phyloP scores from a whole-genome alignment of 2,797 vertebrate genomes.

The Lacerta agilis region DNA sequence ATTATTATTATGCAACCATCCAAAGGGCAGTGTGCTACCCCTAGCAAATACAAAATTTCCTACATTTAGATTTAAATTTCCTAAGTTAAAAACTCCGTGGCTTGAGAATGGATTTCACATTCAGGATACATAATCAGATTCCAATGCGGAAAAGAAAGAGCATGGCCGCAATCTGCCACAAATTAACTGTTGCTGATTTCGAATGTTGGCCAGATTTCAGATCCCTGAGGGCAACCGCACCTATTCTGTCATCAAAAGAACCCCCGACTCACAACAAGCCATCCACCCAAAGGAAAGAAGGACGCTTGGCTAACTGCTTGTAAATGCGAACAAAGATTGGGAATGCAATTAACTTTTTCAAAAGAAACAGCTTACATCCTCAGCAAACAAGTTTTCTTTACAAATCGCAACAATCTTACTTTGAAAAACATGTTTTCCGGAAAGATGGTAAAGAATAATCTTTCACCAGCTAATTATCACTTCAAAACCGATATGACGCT shows the following conservation, averaged over 20 bases:
- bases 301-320: neutral
- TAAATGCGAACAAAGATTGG: neutral
- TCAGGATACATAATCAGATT: neutral
- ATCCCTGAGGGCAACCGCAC: neutral
- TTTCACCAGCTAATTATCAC: conserved; percentile 36
- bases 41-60: neutral
- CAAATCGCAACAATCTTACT: neutral
- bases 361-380: conserved; percentile 47
- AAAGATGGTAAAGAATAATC: conserved; percentile 40
- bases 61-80: neutral
- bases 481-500: neutral
- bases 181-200: neutral
- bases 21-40: neutral
- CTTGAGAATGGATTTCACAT: neutral
- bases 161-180: neutral
- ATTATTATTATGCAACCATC: too few species aligned
- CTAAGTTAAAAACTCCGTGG: neutral
- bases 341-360: neutral
- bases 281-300: neutral
- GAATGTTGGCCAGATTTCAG: neutral
- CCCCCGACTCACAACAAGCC: neutral
- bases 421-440: conserved; percentile 36
- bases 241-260: neutral
- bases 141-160: neutral
- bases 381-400: conserved; percentile 44